These are phyloP conservation scores for Alfaro cultratus DNA, from an alignment of 2,797 vertebrate species.

Conservation along the genomic window DNA sequence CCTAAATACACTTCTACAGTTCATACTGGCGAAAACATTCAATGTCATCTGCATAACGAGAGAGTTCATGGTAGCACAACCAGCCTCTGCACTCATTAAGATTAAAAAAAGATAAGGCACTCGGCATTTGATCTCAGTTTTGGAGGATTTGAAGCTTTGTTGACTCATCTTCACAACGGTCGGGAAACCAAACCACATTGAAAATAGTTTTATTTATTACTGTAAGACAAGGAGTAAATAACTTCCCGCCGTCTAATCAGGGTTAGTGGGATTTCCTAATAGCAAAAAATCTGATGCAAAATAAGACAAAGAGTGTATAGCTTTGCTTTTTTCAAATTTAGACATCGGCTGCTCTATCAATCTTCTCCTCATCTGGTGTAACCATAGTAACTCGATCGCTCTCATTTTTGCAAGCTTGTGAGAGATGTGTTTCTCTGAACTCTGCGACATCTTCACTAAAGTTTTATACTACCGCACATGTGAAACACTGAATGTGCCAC, in stretches of 20 bases:
- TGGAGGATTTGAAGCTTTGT: background rate
- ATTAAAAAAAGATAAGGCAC: background rate
- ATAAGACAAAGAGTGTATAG: background rate
- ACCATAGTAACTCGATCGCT: background rate
- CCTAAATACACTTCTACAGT: background rate
- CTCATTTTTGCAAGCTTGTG: background rate
- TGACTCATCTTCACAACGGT: background rate
- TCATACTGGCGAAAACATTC: background rate
- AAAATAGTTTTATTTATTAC: background rate
- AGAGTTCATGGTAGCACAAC: background rate
- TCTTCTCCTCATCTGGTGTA: background rate
- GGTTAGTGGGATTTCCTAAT: background rate
- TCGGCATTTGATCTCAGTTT: background rate
- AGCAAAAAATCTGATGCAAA: background rate
- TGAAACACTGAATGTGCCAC: background rate
- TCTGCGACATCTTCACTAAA: background rate
- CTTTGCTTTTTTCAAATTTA: background rate
- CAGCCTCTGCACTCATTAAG: background rate
- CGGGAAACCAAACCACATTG: background rate
- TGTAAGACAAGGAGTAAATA: background rate
- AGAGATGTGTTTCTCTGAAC: background rate
- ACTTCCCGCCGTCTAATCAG: background rate
- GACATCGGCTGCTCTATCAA: background rate
- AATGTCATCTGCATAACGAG: background rate
- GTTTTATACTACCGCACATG: background rate